Percentiles rank a stretch among this genome's conserved stretches.
These are phyloP conservation scores for Cyprinodon variegatus DNA, from an alignment of 2,113 vertebrate genomes.

Conservation along the genomic window DNA sequence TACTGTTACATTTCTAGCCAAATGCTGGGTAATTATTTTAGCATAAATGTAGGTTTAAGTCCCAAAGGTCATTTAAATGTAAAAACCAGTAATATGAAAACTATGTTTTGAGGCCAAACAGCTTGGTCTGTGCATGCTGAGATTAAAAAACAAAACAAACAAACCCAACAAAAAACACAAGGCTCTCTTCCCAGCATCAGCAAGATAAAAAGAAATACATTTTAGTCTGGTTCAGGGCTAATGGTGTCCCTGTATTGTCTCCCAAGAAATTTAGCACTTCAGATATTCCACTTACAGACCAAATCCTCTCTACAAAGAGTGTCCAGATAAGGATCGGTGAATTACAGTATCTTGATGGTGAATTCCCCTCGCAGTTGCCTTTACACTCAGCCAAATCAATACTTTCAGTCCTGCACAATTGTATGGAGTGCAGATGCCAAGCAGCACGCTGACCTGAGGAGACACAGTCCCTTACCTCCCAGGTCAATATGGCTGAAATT, in stretches of 20 bases:
- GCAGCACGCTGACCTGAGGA: slow-evolving; percentile 21
- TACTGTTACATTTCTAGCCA: slow-evolving; percentile 7
- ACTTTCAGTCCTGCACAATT: slow-evolving; percentile 10
- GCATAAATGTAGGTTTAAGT: slow-evolving; percentile 10
- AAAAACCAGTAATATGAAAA: slow-evolving; percentile 37
- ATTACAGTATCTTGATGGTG: slow-evolving; percentile 37
- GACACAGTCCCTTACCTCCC: slow-evolving; percentile 23
- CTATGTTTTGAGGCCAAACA: slow-evolving; percentile 37
- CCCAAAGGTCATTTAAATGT: slow-evolving; percentile 38
- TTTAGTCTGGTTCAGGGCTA: neutral
- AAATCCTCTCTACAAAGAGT: slow-evolving; percentile 10
- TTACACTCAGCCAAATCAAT: slow-evolving; percentile 44
- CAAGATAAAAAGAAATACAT: slow-evolving; percentile 5
- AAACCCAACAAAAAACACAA: neutral
- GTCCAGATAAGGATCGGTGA: slow-evolving; percentile 29
- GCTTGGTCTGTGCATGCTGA: neutral
- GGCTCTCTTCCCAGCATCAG: neutral
- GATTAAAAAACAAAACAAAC: neutral
- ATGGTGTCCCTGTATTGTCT: neutral
- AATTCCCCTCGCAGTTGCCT: slow-evolving; percentile 30
- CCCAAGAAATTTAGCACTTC: slow-evolving; percentile 13
- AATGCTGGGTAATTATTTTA: slow-evolving; percentile 12
- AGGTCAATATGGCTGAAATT: slow-evolving; percentile 26
- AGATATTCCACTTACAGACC: slow-evolving; percentile 21
- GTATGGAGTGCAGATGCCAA: slow-evolving; percentile 23